Percentiles rank a stretch among this genome's conserved stretches.
phyloP scores from a whole-genome alignment of 2,888 invertebrate genomes.

The Esperia sulphurella region DNA sequence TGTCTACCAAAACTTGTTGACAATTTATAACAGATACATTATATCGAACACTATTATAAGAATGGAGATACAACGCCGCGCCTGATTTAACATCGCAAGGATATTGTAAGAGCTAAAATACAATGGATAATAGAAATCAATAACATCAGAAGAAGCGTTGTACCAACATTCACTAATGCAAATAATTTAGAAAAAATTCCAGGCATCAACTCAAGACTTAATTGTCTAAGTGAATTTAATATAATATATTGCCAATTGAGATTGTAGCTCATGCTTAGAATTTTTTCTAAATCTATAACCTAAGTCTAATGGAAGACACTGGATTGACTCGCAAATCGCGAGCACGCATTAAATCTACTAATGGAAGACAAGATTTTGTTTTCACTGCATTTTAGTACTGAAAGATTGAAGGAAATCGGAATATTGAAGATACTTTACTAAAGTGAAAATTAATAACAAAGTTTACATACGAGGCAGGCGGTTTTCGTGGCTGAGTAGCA shows the following conservation, averaged over 20 bases:
- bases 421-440: constrained; percentile 10
- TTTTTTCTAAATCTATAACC: too few species aligned
- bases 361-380: constrained; percentile 78
- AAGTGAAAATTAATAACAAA: constrained; percentile 48
- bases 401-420: constrained; percentile 21
- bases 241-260: too few species aligned
- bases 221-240: constrained; percentile 13
- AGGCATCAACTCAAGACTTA: constrained; percentile 35
- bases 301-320: constrained; percentile 73
- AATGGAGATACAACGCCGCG: constrained; percentile 35
- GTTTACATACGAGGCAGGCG: constrained; percentile 70
- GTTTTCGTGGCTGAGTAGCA: constrained; percentile 60
- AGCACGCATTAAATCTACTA: constrained; percentile 63
- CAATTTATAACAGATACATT: constrained; percentile 53
- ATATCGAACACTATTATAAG: constrained; percentile 50
- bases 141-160: constrained; percentile 25
- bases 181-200: background rate
- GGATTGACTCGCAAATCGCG: constrained; percentile 36
- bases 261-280: too few species aligned
- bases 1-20: constrained; percentile 75
- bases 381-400: constrained; percentile 61
- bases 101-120: background rate
- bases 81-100: constrained; percentile 10
- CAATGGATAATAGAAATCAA: background rate
- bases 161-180: constrained; percentile 23